A percentile compares a stretch with the other conserved stretches of the same genome.
Evolutionary conservation across 1,140 invertebrate species (phyloP).

Genomic region (Polyergus mexicanus): DNA sequence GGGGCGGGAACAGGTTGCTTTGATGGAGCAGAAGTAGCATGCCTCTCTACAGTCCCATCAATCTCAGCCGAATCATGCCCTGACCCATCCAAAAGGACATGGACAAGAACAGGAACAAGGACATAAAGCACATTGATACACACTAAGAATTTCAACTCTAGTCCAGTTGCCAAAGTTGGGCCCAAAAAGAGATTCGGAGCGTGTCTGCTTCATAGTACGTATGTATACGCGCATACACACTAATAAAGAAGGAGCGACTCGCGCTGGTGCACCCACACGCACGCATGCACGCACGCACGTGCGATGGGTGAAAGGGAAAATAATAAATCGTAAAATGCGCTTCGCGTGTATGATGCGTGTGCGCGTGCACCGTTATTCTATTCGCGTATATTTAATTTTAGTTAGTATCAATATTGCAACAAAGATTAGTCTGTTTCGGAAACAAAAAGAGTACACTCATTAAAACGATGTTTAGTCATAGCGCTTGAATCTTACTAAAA

Average conservation of each 20-base stretch:
- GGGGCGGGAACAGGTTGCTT: conserved; percentile 85
- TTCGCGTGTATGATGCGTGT: conserved; percentile 54
- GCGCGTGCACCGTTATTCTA: conserved; percentile 62
- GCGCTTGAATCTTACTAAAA: conserved; percentile 84
- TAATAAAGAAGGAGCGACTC: conserved; percentile 38
- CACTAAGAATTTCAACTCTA: conserved; percentile 85
- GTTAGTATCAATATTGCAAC: conserved; percentile 83
- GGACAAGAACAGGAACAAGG: conserved; percentile 86
- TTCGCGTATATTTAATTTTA: conserved; percentile 67
- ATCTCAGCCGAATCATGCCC: conserved; percentile 86
- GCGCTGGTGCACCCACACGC: conserved; percentile 49
- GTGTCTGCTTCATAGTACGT: conserved; percentile 72
- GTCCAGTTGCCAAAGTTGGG: conserved; percentile 81
- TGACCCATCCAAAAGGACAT: conserved; percentile 86
- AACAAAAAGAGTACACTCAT: conserved; percentile 78
- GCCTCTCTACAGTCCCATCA: conserved; percentile 86
- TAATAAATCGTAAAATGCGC: conserved; percentile 8
- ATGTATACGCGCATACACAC: conserved; percentile 61
- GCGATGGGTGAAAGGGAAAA: neutral
- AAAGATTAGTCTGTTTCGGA: conserved; percentile 81
- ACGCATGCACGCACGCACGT: conserved; percentile 58
- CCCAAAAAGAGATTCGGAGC: conserved; percentile 75
- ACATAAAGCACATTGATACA: conserved; percentile 87
- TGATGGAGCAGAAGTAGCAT: conserved; percentile 85
- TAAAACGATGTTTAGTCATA: conserved; percentile 79